phyloP scores from a whole-genome alignment of 2,888 invertebrate species.

The Blomia tropicalis region DNA sequence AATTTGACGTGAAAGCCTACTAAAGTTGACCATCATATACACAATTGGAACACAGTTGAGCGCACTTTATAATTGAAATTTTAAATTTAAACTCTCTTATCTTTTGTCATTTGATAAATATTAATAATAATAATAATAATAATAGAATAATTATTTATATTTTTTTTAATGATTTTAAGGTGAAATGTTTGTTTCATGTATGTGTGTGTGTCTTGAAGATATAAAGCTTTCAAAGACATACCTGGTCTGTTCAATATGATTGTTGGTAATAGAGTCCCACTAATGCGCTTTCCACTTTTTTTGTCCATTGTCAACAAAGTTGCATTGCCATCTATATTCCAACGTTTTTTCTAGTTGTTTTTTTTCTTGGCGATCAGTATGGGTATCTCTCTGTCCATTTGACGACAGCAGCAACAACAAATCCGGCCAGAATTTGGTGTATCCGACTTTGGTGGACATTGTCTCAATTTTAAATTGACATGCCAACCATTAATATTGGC shows the following conservation, averaged over 20 bases:
- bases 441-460: background rate
- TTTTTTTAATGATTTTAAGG: no score
- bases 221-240: no score
- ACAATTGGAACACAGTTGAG: background rate
- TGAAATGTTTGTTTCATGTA: no score
- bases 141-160: no score
- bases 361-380: background rate
- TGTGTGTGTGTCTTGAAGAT: no score
- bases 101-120: constrained; percentile 4
- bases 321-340: no score
- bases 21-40: no score
- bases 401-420: background rate
- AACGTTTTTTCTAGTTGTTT: background rate
- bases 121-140: background rate
- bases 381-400: background rate
- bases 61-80: constrained; percentile 7
- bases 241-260: no score
- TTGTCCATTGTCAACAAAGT: no score
- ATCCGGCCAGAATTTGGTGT: no score
- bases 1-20: no score
- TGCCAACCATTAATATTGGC: constrained; percentile 2
- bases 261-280: no score
- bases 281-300: background rate
- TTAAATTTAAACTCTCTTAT: constrained; percentile 1
- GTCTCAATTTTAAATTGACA: constrained; percentile 7